Evolutionary conservation across 2,113 vertebrate species (phyloP).

Genomic region (Dicentrarchus labrax): DNA sequence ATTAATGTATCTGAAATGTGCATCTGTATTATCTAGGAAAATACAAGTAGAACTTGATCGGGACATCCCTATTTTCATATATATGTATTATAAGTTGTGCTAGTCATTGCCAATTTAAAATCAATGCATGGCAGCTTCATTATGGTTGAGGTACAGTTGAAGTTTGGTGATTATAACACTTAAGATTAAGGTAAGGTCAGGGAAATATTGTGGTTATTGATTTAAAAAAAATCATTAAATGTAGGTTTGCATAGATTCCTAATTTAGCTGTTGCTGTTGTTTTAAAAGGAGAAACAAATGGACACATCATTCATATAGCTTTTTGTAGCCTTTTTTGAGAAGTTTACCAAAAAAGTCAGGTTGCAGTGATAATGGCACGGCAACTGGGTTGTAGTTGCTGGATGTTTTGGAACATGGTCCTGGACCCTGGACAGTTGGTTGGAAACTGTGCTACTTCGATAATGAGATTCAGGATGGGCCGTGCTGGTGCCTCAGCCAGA

Average conservation of each 20-base stretch:
- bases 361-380: neutral
- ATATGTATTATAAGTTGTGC: neutral
- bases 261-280: neutral
- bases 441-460: conserved; percentile 58
- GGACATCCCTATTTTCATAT: too few species aligned
- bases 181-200: neutral
- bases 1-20: too few species aligned
- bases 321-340: neutral
- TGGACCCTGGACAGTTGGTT: conserved; percentile 57
- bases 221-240: neutral
- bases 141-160: neutral
- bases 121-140: neutral
- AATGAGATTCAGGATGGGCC: conserved; percentile 73
- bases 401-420: conserved; percentile 37
- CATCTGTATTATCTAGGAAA: too few species aligned
- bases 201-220: neutral
- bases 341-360: neutral
- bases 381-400: conserved; percentile 10
- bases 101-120: neutral
- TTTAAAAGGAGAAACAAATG: neutral
- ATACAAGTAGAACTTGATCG: too few species aligned
- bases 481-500: conserved; percentile 68
- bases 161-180: neutral
- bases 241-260: neutral
- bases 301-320: neutral